Conservation (phyloP, 2,113 vertebrate genomes). For the Aspidoscelis tigris region DNA sequence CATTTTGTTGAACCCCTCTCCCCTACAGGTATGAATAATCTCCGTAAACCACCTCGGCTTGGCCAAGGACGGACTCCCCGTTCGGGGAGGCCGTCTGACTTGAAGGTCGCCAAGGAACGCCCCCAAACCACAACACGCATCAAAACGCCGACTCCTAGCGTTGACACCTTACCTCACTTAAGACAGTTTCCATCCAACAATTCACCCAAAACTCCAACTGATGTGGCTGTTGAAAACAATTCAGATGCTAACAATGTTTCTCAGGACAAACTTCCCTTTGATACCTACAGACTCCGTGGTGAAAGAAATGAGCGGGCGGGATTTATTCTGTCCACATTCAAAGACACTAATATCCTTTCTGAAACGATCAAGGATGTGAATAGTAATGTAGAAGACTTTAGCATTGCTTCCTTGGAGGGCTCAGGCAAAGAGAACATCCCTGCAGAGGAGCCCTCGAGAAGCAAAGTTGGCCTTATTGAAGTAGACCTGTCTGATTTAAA, state of each 20-base stretch:
- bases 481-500: slow-evolving; percentile 89
- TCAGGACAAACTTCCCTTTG: slow-evolving; percentile 74
- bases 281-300: slow-evolving; percentile 79
- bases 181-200: slow-evolving; percentile 74
- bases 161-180: slow-evolving; percentile 74
- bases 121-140: slow-evolving; percentile 73
- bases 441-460: slow-evolving; percentile 73
- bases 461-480: slow-evolving; percentile 89
- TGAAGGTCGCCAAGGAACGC: slow-evolving; percentile 82
- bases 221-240: slow-evolving; percentile 41
- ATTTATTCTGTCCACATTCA: slow-evolving; percentile 48
- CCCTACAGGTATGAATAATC: slow-evolving; percentile 67
- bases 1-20: slow-evolving; percentile 87
- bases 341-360: slow-evolving; percentile 77
- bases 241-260: slow-evolving; percentile 47
- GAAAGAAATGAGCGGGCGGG: slow-evolving; percentile 84
- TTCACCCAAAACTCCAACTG: slow-evolving; percentile 65
- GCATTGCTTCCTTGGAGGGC: slow-evolving; percentile 60
- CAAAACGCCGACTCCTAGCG: slow-evolving; percentile 74
- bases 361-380: slow-evolving; percentile 77
- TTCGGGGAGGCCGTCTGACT: slow-evolving; percentile 77
- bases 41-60: slow-evolving; percentile 83
- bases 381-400: slow-evolving; percentile 59
- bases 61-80: slow-evolving; percentile 81
- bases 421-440: slow-evolving; percentile 74